These are phyloP conservation scores for Andrena fulva DNA, from an alignment of 2,888 invertebrate genomes.

Conservation along the genomic window DNA sequence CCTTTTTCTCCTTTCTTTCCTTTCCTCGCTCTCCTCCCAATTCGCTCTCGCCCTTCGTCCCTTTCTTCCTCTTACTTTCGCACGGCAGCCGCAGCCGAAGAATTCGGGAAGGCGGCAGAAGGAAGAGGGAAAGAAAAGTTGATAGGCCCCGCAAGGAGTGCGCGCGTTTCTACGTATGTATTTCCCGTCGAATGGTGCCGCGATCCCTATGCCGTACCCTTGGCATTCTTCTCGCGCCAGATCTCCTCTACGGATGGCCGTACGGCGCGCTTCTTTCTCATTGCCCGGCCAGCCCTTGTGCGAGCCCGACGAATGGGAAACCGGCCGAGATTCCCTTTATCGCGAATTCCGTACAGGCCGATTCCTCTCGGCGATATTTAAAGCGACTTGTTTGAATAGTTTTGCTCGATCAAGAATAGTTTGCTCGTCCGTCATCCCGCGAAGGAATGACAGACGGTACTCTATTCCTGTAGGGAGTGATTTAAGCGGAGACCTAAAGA, in stretches of 20 bases:
- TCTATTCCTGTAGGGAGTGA: conserved; percentile 59
- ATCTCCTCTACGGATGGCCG: not conserved
- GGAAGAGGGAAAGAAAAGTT: not conserved
- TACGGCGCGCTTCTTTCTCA: not conserved
- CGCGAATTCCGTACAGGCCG: conserved; percentile 2
- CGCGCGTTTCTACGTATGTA: not conserved
- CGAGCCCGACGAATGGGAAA: not conserved
- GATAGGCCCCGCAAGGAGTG: not conserved
- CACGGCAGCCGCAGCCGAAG: not conserved
- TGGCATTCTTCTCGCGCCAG: not conserved
- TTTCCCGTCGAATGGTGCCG: conserved; percentile 5
- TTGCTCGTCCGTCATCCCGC: conserved; percentile 51
- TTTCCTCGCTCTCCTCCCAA: not conserved
- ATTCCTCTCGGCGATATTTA: conserved; percentile 40
- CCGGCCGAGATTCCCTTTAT: conserved; percentile 9
- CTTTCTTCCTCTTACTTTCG: conserved; percentile 1
- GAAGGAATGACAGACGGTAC: conserved; percentile 57
- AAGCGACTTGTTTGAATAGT: conserved; percentile 45
- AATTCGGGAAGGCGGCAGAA: not conserved
- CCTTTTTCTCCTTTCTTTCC: conserved; percentile 34
- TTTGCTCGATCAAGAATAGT: conserved; percentile 61
- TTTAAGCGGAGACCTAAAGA: conserved; percentile 43
- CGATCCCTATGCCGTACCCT: not conserved
- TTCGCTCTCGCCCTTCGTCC: conserved; percentile 32
- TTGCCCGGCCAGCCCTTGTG: not conserved